Base-by-base conservation (phyloP, 2,797 vertebrate species). In the Sebastolobus altivelis region DNA sequence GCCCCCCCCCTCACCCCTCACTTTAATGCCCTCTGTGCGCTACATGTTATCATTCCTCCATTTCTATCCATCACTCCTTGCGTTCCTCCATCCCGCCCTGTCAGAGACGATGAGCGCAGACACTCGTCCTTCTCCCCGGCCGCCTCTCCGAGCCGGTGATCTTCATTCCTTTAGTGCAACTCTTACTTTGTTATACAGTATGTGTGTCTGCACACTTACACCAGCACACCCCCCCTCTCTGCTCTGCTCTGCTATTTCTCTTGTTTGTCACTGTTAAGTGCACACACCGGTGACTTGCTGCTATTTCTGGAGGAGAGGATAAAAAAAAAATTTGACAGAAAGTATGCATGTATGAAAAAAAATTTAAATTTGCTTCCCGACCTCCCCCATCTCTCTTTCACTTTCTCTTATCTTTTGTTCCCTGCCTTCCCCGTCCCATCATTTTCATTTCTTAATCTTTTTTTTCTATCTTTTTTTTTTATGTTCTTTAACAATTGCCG, bases 211-310 rank as follows among this genome's bases (percentile, higher is more conserved):
- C 69, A 67, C 77, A 58, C 61, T 75, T 73, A 61, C 65, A 70
- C 55, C 65, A 63, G 56, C 71, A 16, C 8, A 13, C 72, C 55
- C 49, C 61, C 33, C 3, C 55, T 56, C 62, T 63, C 55, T 33
- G 14, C 77, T 31, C 72, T 52, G 77, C 81, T 87, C 16, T 54
- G 52, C 83, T 77, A 27, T 74, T 85, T 54, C 75, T 77, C 74
- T 73, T 88, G 80, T 90, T 89, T 92, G 88, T 89, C 82, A 65
- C 81, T 52, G 86, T 83, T 87, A 91, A 91, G 88, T 85, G 88
- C 80, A 80, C 80, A 86, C 67, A 69, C 58, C 13, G 37, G 75
- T 81, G 77, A 88, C 86, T 82, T 73, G 52, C 70, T 85, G 80
- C 89, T 92, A 90, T 92, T 93, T 90, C 79, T 81, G 87, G 86